Evolutionary conservation across 2,888 invertebrate genomes (phyloP).

Genomic region (Argynnis bischoffii): DNA sequence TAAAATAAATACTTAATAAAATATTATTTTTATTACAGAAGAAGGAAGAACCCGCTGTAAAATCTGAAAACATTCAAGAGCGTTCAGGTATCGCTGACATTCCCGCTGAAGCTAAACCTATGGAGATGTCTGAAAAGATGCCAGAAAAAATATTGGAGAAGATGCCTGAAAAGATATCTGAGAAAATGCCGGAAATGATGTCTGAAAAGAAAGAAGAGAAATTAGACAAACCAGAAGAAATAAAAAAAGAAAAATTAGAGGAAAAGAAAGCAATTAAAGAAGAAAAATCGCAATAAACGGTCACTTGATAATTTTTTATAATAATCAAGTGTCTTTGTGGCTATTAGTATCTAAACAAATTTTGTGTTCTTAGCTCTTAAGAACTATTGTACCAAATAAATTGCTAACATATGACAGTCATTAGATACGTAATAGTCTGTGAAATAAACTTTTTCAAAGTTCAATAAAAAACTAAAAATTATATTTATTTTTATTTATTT

Average conservation of each 20-base stretch:
- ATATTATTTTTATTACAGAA: constrained; percentile 46
- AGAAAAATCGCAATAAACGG: constrained; percentile 28
- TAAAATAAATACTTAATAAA: neutral
- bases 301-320: constrained; percentile 14
- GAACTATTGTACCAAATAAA: constrained; percentile 76
- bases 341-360: constrained; percentile 32
- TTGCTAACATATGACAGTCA: constrained; percentile 13
- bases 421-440: constrained; percentile 17
- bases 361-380: constrained; percentile 37
- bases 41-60: constrained; percentile 51
- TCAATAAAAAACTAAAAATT: constrained; percentile 14
- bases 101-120: constrained; percentile 46
- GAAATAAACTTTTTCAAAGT: constrained; percentile 16
- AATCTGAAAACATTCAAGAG: constrained; percentile 51
- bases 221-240: constrained; percentile 41
- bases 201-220: constrained; percentile 43
- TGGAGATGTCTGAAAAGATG: constrained; percentile 38
- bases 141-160: constrained; percentile 36
- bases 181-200: constrained; percentile 38
- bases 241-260: constrained; percentile 34
- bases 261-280: constrained; percentile 29
- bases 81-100: constrained; percentile 52
- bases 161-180: constrained; percentile 42
- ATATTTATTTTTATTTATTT: neutral
- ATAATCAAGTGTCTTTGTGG: constrained; percentile 11